Evolutionary conservation across 2,888 invertebrate genomes (phyloP).

Genomic region (Cheilosia grossa): DNA sequence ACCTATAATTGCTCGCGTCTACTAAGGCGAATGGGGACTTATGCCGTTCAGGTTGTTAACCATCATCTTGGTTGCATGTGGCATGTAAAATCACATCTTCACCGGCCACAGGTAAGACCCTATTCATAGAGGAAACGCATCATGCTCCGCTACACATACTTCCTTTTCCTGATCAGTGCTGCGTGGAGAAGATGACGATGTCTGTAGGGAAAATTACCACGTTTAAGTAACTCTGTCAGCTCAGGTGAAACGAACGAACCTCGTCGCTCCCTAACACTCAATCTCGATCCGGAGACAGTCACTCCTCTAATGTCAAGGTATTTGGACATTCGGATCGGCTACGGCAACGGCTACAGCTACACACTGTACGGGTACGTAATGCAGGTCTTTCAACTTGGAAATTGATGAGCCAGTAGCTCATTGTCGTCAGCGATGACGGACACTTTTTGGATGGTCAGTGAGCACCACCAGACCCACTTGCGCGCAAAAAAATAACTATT

Average conservation of each 20-base stretch:
- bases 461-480: slow-evolving; percentile 33
- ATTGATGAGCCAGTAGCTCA: slow-evolving; percentile 62
- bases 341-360: slow-evolving; percentile 22
- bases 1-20: slow-evolving; percentile 52
- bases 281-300: slow-evolving; percentile 52
- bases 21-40: slow-evolving; percentile 31
- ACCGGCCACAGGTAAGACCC: slow-evolving; percentile 58
- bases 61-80: slow-evolving; percentile 47
- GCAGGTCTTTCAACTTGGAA: slow-evolving; percentile 64
- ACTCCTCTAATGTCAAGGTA: slow-evolving; percentile 60
- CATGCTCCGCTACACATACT: slow-evolving; percentile 76
- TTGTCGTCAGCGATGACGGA: slow-evolving; percentile 10
- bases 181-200: slow-evolving; percentile 76
- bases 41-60: slow-evolving; percentile 72
- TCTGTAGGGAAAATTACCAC: slow-evolving; percentile 65
- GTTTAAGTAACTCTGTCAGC: slow-evolving; percentile 70
- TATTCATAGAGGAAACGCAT: slow-evolving; percentile 75
- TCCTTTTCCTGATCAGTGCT: slow-evolving; percentile 77
- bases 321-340: slow-evolving; percentile 50
- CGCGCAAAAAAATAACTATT: slow-evolving; percentile 12
- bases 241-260: slow-evolving; percentile 69
- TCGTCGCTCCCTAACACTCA: slow-evolving; percentile 64
- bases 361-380: background rate
- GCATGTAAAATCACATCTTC: slow-evolving; percentile 71
- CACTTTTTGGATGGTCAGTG: slow-evolving; percentile 38